phyloP scores from a whole-genome alignment of 1,140 invertebrate species.

The Macrostomum lignano region DNA sequence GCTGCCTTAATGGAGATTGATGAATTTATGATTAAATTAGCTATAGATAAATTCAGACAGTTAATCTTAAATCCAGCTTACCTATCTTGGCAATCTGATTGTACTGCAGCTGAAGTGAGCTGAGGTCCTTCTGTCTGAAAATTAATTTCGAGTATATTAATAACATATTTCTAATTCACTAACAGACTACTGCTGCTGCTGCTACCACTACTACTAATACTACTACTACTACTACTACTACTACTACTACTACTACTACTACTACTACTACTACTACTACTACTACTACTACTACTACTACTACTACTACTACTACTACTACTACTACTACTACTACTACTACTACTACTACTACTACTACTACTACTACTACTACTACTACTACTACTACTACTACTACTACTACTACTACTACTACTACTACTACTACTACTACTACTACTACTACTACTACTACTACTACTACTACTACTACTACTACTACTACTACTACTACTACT shows the following conservation, averaged over 20 bases:
- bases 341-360: slow-evolving; percentile 8
- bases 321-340: slow-evolving; percentile 8
- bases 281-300: slow-evolving; percentile 10
- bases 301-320: slow-evolving; percentile 8
- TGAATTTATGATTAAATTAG: too few species aligned
- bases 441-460: slow-evolving; percentile 8
- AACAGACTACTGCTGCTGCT: slow-evolving; percentile 6
- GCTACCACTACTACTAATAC: too few species aligned
- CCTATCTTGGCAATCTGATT: too few species aligned
- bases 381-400: slow-evolving; percentile 7
- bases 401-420: slow-evolving; percentile 6
- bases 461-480: slow-evolving; percentile 8
- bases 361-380: slow-evolving; percentile 7
- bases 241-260: slow-evolving; percentile 9
- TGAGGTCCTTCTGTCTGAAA: too few species aligned
- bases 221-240: not conserved
- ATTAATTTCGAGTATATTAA: too few species aligned
- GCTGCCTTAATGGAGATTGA: too few species aligned
- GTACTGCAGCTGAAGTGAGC: too few species aligned
- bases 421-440: slow-evolving; percentile 8
- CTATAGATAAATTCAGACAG: too few species aligned
- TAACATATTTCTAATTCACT: too few species aligned
- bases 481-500: slow-evolving; percentile 1
- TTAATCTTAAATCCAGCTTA: too few species aligned
- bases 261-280: slow-evolving; percentile 9